Base-by-base conservation (phyloP, 2,113 vertebrate genomes). In the Notiomystis cincta region DNA sequence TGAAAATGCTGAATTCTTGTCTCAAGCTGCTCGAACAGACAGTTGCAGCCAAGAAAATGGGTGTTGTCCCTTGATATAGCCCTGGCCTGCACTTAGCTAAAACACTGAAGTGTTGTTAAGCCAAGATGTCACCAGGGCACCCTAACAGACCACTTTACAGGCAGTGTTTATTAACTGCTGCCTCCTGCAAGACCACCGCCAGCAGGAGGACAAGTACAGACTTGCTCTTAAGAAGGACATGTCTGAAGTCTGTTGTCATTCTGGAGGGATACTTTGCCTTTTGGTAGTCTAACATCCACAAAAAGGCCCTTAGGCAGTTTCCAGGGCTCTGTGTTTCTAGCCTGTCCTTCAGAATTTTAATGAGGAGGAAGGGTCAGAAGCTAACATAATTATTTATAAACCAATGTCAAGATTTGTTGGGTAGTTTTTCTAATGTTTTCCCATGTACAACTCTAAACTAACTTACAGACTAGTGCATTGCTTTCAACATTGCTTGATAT, bases 51-150 rank as follows among this genome's bases (percentile, higher is more conserved):
- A 83, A 62, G 28, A 44, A 87, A 86, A 72, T 1, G 11, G 40
- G 44, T 44, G 47, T 8, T 83, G 76, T 23, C 25, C 2, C 2
- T 69, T 5, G 31, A 72, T 31, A 64, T 0, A 3, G 7, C 31
- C 3, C 5, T 0, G 0, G 0, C 45, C 64, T 37, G 10, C 8
- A 9, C 51, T 78, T n/a, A 45, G 53, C 27, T 79, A 48, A 73
- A 91, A 62, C 35, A 60, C 15, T 3, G 23, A 42, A n/a, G 42
- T 53, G 33, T 19, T 64, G 38, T 38, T 45, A 54, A 28, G 25
- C 44, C 72, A 67, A 58, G 51, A 35, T 31, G 53, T 56, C 60
- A 84, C 24, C 57, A 69, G 22, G 18, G 21, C 10, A 62, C 42
- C 31, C 47, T 27, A 47, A 62, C 6, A 58, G 30, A 62, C 7